A percentile compares a stretch with the other conserved stretches of the same genome.
Conservation (phyloP, 2,888 invertebrate genomes). For the Melanotus villosus region DNA sequence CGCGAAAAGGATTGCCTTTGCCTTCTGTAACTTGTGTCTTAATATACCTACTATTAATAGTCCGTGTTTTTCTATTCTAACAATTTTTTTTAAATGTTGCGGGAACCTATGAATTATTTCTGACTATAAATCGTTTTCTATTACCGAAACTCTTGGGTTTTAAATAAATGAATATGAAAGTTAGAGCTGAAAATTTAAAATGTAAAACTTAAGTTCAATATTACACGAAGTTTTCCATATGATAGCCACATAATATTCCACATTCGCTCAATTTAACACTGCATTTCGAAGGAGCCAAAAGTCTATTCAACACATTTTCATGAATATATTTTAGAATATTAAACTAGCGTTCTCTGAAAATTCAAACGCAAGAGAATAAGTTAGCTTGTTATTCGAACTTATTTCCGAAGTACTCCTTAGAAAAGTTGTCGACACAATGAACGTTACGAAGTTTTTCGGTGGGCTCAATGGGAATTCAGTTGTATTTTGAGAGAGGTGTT, state of each 20-base stretch:
- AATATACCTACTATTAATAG: too few species aligned
- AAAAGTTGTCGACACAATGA: constrained; percentile 28
- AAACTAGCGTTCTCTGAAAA: background rate
- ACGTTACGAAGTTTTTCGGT: constrained; percentile 29
- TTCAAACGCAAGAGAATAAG: constrained; percentile 3
- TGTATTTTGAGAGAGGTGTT: constrained; percentile 34
- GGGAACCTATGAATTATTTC: too few species aligned
- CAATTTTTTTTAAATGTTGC: too few species aligned
- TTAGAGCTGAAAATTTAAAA: too few species aligned
- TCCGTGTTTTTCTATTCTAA: too few species aligned
- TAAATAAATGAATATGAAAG: too few species aligned
- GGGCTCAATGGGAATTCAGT: constrained; percentile 30
- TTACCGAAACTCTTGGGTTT: too few species aligned
- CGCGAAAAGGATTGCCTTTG: too few species aligned
- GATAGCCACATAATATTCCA: constrained; percentile 7
- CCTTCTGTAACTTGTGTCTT: too few species aligned
- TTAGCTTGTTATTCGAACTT: constrained; percentile 19
- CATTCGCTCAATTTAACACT: constrained; percentile 17
- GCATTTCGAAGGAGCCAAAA: constrained; percentile 7
- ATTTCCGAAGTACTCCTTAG: constrained; percentile 11
- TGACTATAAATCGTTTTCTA: too few species aligned
- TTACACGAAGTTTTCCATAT: background rate
- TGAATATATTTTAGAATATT: constrained; percentile 21
- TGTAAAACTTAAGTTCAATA: too few species aligned
- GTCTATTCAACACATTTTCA: constrained; percentile 21